Base-by-base conservation (phyloP, 2,797 vertebrate species). In the Notamacropus eugenii region DNA sequence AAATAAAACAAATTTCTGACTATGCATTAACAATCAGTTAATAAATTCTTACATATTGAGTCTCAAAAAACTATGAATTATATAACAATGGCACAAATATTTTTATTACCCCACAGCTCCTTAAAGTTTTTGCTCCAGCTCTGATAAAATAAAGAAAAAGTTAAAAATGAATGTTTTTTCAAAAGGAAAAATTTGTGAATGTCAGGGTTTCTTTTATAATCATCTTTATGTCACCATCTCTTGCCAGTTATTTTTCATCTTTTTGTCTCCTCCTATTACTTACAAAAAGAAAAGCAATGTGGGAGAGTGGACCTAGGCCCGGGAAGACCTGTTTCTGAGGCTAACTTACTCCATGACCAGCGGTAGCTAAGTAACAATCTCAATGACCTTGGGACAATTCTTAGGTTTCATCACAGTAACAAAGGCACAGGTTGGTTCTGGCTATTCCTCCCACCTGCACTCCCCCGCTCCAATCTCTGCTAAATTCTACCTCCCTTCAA, bases 21-120 rank as follows among this genome's bases (percentile, higher is more conserved):
- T 67, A 40, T 27, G 40, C 74, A 87, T 19, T 50, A 87, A 46
- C 2, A 87, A 46, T 46, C 24, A 67, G 34, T n/a, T 19, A 74
- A 74, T 46, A 74, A 6, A 93, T 92, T 95, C 54, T 74, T 92
- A 94, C 94, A 96, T 95, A 94, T 27, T 97, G 34, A 29, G 93
- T 95, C 93, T 59, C 56, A 92, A 90, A 5, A 92, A 55, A 93
- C 3, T 58, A 28, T 54, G 93, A 95, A 54, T 90, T 95, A 94
- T 34, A 93, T 4, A 94, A 34, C 57, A 22, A 94, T 3, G 94
- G 90, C 50, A 24, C 54, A 87, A 74, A 5, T 8, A 93, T 90
- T 31, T 62, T 94, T 92, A 93, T 13, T 54, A 67, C 11, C 67
- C 52, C 8, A 46, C 40, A 40, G 16, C 13, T 93, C 67, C 5